Evolutionary conservation across 2,113 vertebrate genomes (phyloP).

Genomic region (Psittacus erithacus): DNA sequence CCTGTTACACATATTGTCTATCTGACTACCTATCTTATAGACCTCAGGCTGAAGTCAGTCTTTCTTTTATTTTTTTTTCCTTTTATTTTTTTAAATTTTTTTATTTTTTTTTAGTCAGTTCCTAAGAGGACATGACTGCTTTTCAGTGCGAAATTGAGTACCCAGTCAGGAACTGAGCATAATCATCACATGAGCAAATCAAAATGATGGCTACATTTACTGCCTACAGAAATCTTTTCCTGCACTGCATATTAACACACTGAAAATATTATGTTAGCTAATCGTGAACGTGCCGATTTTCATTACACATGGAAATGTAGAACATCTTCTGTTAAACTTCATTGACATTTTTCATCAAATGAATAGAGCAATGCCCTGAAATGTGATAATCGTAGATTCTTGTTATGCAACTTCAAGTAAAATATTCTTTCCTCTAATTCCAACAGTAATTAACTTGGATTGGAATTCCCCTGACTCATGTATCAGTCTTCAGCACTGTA

Average conservation of each 20-base stretch:
- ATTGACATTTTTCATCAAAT: conserved; percentile 59
- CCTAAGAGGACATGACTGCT: conserved; percentile 9
- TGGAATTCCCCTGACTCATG: conserved; percentile 57
- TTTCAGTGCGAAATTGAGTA: conserved; percentile 60
- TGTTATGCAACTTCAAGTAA: conserved; percentile 42
- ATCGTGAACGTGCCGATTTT: conserved; percentile 40
- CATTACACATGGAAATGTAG: conserved; percentile 38
- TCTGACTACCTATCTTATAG: neutral
- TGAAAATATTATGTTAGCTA: conserved; percentile 61
- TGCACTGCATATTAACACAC: conserved; percentile 47
- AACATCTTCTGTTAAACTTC: conserved; percentile 53
- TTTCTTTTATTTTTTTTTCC: neutral
- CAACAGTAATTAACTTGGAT: conserved; percentile 68
- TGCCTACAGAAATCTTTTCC: conserved; percentile 63
- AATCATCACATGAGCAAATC: conserved; percentile 50
- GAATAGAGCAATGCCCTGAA: conserved; percentile 4
- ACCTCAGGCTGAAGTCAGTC: neutral
- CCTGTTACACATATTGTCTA: neutral
- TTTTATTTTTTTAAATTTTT: neutral
- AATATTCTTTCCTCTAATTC: conserved; percentile 60
- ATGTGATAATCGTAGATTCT: conserved; percentile 35
- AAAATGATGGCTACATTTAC: conserved; percentile 65
- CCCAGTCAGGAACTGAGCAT: conserved; percentile 53
- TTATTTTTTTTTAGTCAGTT: neutral
- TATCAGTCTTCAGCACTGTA: conserved; percentile 41